phyloP scores from a whole-genome alignment of 2,888 invertebrate species.

The Oligia fasciuncula region DNA sequence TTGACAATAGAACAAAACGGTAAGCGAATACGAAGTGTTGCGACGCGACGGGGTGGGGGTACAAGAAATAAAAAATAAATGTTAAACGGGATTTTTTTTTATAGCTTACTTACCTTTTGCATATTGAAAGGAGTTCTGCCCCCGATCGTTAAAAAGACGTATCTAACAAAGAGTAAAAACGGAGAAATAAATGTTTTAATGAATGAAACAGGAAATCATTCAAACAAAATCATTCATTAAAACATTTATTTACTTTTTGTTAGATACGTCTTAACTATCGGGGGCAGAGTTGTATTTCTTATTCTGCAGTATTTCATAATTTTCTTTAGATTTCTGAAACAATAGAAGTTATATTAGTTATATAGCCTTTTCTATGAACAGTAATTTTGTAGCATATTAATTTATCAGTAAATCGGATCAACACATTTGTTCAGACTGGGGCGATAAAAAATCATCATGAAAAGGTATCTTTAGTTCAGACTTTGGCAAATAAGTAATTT shows the following conservation, averaged over 20 bases:
- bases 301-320: neutral
- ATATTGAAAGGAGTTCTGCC: neutral
- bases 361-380: neutral
- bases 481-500: neutral
- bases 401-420: slow-evolving; percentile 44
- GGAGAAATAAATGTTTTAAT: too few species aligned
- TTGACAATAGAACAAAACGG: too few species aligned
- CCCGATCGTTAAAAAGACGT: too few species aligned
- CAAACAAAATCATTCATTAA: too few species aligned
- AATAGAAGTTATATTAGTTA: slow-evolving; percentile 17
- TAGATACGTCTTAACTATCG: too few species aligned
- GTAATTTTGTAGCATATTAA: neutral
- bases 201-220: too few species aligned
- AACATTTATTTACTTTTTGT: too few species aligned
- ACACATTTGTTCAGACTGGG: slow-evolving; percentile 66
- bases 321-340: slow-evolving; percentile 18
- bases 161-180: too few species aligned
- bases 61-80: neutral
- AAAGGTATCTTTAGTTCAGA: neutral
- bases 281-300: too few species aligned
- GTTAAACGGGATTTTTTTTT: neutral
- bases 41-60: too few species aligned
- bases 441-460: slow-evolving; percentile 64
- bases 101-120: slow-evolving; percentile 10
- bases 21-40: too few species aligned